Conservation (phyloP, 1,140 invertebrate species). For the Macrosteles quadrilineatus region DNA sequence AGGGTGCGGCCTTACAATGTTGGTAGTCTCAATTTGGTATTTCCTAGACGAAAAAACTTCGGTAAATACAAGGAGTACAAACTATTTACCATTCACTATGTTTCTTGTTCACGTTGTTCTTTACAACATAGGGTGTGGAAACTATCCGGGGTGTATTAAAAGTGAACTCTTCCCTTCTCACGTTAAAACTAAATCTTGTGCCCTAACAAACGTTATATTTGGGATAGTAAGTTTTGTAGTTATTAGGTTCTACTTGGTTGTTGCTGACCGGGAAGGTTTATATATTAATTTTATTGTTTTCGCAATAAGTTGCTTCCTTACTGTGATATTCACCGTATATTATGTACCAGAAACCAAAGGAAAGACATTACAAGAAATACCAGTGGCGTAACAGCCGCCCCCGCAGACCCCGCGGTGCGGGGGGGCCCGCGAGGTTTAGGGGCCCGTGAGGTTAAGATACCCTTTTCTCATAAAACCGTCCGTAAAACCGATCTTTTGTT, state of each 20-base stretch:
- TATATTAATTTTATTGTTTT: conserved; percentile 80
- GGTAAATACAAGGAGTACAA: conserved; percentile 47
- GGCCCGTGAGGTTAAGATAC: too few relatives aligned
- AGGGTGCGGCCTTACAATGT: conserved; percentile 53
- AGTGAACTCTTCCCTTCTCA: conserved; percentile 15
- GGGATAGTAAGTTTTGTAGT: conserved; percentile 57
- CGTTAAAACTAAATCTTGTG: conserved; percentile 20
- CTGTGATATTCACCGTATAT: conserved; percentile 62
- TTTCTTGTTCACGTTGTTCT: neutral
- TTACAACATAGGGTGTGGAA: conserved; percentile 18
- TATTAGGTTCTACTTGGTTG: conserved; percentile 68
- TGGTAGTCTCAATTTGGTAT: conserved; percentile 47
- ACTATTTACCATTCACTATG: conserved; percentile 34
- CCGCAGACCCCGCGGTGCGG: too few relatives aligned
- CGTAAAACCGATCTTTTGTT: too few relatives aligned
- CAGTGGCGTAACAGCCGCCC: too few relatives aligned
- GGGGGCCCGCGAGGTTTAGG: too few relatives aligned
- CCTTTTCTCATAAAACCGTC: too few relatives aligned
- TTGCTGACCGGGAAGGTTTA: conserved; percentile 61
- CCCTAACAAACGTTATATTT: conserved; percentile 8
- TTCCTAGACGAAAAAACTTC: conserved; percentile 53
- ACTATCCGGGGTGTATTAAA: neutral
- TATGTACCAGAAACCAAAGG: conserved; percentile 68
- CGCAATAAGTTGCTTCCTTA: conserved; percentile 62
- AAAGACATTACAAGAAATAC: conserved; percentile 74